Evolutionary conservation across 2,113 vertebrate species (phyloP).

Genomic region (Cavia aperea): DNA sequence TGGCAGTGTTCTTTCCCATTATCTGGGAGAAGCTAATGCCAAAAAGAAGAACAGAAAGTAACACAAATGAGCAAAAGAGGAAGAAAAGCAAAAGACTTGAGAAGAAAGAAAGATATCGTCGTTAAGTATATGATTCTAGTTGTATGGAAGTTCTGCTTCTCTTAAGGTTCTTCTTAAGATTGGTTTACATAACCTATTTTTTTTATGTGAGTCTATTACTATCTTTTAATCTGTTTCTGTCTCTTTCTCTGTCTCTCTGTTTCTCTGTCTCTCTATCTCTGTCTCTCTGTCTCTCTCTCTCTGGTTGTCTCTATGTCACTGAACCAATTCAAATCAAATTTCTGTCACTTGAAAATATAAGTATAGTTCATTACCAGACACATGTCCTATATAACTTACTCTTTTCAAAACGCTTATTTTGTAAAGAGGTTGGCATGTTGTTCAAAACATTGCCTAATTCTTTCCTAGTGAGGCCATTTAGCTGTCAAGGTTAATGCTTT

Average conservation of each 20-base stretch:
- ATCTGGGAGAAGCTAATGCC: constrained; percentile 8
- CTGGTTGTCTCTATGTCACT: background rate
- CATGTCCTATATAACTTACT: background rate
- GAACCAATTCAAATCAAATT: background rate
- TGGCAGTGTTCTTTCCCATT: background rate
- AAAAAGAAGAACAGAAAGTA: background rate
- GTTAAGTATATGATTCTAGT: background rate
- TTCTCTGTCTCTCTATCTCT: background rate
- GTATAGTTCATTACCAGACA: background rate
- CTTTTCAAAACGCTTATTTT: constrained; percentile 20
- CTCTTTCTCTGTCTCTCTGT: background rate
- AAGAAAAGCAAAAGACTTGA: background rate
- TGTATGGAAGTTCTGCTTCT: background rate
- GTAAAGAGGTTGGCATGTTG: background rate
- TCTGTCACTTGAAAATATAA: background rate
- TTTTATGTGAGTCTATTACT: background rate
- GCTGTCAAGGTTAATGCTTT: background rate
- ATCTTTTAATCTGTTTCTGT: background rate
- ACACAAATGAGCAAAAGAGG: background rate
- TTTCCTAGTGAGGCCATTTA: background rate
- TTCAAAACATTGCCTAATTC: background rate
- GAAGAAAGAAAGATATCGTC: background rate
- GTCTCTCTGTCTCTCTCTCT: background rate
- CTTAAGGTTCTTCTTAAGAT: background rate
- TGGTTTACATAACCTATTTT: background rate